Conservation (phyloP, 2,888 invertebrate genomes). For the Pterostichus niger region DNA sequence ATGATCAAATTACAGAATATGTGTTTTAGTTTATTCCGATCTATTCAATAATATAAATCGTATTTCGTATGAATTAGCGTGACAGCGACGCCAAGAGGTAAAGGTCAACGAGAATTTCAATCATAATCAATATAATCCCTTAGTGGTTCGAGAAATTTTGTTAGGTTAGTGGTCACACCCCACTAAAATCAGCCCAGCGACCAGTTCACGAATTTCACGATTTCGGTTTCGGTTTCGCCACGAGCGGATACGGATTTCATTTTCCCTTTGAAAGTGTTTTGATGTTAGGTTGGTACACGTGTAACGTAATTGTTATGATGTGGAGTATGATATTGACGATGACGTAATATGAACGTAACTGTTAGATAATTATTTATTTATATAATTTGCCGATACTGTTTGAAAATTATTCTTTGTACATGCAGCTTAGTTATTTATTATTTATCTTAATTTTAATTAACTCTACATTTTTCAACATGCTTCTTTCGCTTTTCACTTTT, state of each 20-base stretch:
- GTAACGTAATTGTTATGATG: slow-evolving; percentile 1
- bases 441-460: slow-evolving; percentile 9
- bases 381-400: slow-evolving; percentile 14
- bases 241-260: slow-evolving; percentile 5
- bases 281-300: background rate
- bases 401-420: background rate
- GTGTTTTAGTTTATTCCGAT: slow-evolving; percentile 26
- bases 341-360: slow-evolving; percentile 12
- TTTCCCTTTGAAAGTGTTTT: slow-evolving; percentile 20
- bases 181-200: background rate
- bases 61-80: slow-evolving; percentile 44
- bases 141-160: slow-evolving; percentile 18
- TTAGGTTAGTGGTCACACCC: slow-evolving; percentile 24
- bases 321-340: background rate
- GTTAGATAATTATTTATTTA: slow-evolving; percentile 15
- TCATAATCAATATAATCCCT: slow-evolving; percentile 52
- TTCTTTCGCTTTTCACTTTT: background rate
- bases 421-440: slow-evolving; percentile 9
- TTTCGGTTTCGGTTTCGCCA: no score
- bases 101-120: slow-evolving; percentile 52
- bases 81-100: slow-evolving; percentile 26
- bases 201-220: slow-evolving; percentile 15
- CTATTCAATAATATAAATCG: slow-evolving; percentile 48
- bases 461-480: slow-evolving; percentile 19
- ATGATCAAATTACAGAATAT: slow-evolving; percentile 35